phyloP scores from a whole-genome alignment of 2,888 invertebrate species.

The Julus scanicus region DNA sequence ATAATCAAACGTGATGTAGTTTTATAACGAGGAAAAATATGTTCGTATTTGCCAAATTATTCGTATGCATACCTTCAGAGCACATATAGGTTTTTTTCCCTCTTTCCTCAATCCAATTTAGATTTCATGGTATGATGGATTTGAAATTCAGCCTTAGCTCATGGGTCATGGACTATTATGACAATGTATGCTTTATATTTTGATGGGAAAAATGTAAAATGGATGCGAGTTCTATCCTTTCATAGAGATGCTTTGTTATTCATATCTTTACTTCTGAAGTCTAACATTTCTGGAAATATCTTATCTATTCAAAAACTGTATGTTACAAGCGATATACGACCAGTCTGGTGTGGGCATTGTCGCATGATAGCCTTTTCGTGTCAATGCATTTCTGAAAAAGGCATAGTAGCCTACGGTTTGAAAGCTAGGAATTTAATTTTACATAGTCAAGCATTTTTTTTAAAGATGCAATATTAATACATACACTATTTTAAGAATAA shows the following conservation, averaged over 20 bases:
- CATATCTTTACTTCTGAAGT: not conserved
- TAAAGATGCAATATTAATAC: no score
- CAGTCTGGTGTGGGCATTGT: no score
- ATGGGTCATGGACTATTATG: not conserved
- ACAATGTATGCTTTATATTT: not conserved
- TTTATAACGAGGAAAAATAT: not conserved
- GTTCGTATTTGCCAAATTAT: not conserved
- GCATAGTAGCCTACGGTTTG: no score
- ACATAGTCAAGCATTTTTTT: no score
- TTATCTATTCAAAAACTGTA: no score
- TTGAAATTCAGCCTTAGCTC: slow-evolving; percentile 15
- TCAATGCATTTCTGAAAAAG: no score
- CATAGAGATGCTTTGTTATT: not conserved
- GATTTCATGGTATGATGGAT: not conserved
- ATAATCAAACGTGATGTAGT: not conserved
- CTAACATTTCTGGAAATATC: no score
- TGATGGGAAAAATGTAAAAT: not conserved
- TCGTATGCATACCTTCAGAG: not conserved
- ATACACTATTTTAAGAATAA: no score
- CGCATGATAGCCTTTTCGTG: no score
- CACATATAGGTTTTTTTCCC: not conserved
- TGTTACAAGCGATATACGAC: no score
- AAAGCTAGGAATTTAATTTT: no score
- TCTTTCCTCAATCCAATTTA: not conserved
- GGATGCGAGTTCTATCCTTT: not conserved